phyloP scores from a whole-genome alignment of 2,888 invertebrate genomes.

The Emmelina monodactyla region DNA sequence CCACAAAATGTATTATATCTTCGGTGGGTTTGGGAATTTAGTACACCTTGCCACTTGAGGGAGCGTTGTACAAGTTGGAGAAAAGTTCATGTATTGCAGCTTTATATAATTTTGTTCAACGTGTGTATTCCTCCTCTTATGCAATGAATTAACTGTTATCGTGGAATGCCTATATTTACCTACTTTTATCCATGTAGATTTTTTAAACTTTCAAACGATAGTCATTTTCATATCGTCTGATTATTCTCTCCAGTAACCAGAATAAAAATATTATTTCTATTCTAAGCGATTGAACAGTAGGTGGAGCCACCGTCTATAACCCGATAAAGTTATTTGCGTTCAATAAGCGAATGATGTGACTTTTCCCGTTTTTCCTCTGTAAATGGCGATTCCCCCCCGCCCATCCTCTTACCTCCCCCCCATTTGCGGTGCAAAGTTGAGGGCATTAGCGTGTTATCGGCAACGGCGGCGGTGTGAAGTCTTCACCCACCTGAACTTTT shows the following conservation, averaged over 20 bases:
- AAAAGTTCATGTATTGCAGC: neutral
- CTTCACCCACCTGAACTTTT: conserved; percentile 55
- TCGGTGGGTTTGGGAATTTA: neutral
- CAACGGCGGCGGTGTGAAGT: conserved; percentile 56
- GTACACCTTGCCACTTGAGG: neutral
- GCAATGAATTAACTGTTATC: too few species aligned
- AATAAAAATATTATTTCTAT: too few species aligned
- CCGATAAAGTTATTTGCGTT: conserved; percentile 59
- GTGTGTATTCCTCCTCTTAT: too few species aligned
- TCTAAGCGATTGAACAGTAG: conserved; percentile 6
- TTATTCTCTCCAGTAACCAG: too few species aligned
- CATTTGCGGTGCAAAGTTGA: conserved; percentile 64
- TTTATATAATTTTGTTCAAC: too few species aligned
- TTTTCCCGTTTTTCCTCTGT: conserved; percentile 58
- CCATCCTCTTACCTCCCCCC: conserved; percentile 23
- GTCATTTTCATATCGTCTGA: too few species aligned
- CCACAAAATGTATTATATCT: conserved; percentile 38
- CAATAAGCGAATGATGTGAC: conserved; percentile 61
- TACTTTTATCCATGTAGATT: too few species aligned
- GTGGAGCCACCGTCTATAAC: conserved; percentile 35
- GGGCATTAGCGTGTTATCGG: conserved; percentile 67
- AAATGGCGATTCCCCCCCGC: conserved; percentile 29
- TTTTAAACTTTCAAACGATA: too few species aligned
- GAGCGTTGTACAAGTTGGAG: too few species aligned
- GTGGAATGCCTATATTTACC: too few species aligned